Percentiles rank a stretch among this genome's conserved stretches.
Conservation (phyloP, 1,140 invertebrate species). For the Helicoverpa zea region DNA sequence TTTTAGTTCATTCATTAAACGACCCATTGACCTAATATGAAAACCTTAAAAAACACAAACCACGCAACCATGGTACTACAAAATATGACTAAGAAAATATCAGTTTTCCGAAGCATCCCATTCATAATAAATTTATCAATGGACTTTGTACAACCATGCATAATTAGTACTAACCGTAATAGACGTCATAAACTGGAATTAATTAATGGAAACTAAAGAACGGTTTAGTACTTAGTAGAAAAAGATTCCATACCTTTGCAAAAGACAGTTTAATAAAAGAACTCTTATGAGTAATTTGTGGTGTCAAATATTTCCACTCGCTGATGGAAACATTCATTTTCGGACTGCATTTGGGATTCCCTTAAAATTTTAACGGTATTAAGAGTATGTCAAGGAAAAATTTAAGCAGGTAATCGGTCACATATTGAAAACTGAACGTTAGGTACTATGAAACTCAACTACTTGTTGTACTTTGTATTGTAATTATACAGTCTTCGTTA, state of each 20-base stretch:
- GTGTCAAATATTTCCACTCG: not conserved
- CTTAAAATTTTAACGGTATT: not conserved
- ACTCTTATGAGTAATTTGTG: not conserved
- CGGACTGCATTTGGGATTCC: not conserved
- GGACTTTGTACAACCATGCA: conserved; percentile 13
- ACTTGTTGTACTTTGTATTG: too few relatives aligned
- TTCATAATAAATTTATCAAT: not conserved
- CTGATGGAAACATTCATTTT: conserved; percentile 3
- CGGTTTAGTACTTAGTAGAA: not conserved
- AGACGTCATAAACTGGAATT: not conserved
- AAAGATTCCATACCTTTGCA: conserved; percentile 9
- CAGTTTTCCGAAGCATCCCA: not conserved
- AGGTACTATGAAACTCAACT: too few relatives aligned
- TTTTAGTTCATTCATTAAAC: too few relatives aligned
- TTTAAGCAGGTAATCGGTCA: not conserved
- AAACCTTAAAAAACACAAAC: too few relatives aligned
- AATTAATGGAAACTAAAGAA: not conserved
- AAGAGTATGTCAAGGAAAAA: not conserved
- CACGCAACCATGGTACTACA: not conserved
- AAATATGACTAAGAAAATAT: conserved; percentile 15
- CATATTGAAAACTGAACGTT: too few relatives aligned
- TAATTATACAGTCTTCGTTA: too few relatives aligned
- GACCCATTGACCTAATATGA: not conserved
- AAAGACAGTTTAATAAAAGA: not conserved
- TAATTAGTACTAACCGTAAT: not conserved